Conservation (phyloP, 2,113 vertebrate genomes). For the Gopherus evgoodei region DNA sequence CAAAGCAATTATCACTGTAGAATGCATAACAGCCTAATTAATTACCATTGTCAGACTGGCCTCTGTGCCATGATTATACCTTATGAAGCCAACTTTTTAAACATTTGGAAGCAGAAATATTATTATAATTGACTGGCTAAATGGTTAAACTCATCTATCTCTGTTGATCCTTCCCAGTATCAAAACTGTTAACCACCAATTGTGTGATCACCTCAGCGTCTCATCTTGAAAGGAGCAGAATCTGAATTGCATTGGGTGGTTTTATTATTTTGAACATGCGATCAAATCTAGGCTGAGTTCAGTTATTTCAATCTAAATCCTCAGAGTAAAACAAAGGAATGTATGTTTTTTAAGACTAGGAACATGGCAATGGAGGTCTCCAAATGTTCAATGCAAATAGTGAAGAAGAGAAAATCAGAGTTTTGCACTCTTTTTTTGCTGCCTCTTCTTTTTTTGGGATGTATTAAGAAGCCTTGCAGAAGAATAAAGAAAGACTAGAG, state of each 20-base stretch:
- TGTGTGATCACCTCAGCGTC: background rate
- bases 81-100: conserved; percentile 89
- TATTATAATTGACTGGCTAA: conserved; percentile 83
- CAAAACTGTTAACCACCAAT: background rate
- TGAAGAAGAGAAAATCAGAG: conserved; percentile 48
- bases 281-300: conserved; percentile 60
- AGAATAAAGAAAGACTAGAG: background rate
- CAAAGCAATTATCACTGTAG: conserved; percentile 99
- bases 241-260: conserved; percentile 26
- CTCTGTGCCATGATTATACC: conserved; percentile 94
- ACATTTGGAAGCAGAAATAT: conserved; percentile 85
- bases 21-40: conserved; percentile 99
- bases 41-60: conserved; percentile 98
- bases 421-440: background rate
- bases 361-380: conserved; percentile 62
- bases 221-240: conserved; percentile 31
- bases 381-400: conserved; percentile 62
- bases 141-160: conserved; percentile 61
- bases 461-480: conserved; percentile 20
- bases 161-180: conserved; percentile 19
- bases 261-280: conserved; percentile 47
- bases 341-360: conserved; percentile 50
- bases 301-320: conserved; percentile 74
- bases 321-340: conserved; percentile 60
- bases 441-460: conserved; percentile 20